Conservation (phyloP, 1,140 invertebrate genomes). For the Drosophila dunni region DNA sequence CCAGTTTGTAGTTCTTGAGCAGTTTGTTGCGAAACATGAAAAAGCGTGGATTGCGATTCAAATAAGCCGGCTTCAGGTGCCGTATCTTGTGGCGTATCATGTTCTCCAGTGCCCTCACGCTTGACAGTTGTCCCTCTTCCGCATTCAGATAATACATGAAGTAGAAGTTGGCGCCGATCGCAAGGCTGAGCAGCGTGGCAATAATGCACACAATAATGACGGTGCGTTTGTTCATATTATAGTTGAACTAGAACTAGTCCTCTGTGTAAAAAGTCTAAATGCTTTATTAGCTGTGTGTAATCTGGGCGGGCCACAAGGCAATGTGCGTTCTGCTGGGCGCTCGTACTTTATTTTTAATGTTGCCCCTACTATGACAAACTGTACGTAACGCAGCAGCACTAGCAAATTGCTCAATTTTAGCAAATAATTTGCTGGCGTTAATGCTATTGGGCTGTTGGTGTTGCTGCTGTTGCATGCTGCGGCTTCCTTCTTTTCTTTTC, state of each 20-base stretch:
- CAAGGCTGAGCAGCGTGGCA: slow-evolving; percentile 68
- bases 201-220: slow-evolving; percentile 73
- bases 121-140: slow-evolving; percentile 73
- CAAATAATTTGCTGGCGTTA: slow-evolving; percentile 61
- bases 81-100: slow-evolving; percentile 76
- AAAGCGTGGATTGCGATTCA: slow-evolving; percentile 84
- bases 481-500: slow-evolving; percentile 45
- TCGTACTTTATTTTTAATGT: slow-evolving; percentile 80
- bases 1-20: slow-evolving; percentile 78
- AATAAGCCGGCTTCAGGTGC: slow-evolving; percentile 77
- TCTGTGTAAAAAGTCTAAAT: too few relatives aligned
- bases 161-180: slow-evolving; percentile 82
- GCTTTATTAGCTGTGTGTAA: slow-evolving; percentile 7
- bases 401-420: slow-evolving; percentile 71
- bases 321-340: slow-evolving; percentile 48
- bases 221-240: slow-evolving; percentile 78
- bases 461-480: slow-evolving; percentile 51
- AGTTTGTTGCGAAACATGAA: slow-evolving; percentile 84
- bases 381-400: slow-evolving; percentile 58
- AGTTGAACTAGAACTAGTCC: slow-evolving; percentile 16
- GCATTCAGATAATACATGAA: slow-evolving; percentile 84
- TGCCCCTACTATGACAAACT: slow-evolving; percentile 33
- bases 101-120: slow-evolving; percentile 73
- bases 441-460: slow-evolving; percentile 44
- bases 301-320: slow-evolving; percentile 32